phyloP scores from a whole-genome alignment of 2,888 invertebrate genomes.

The Phania funesta region DNA sequence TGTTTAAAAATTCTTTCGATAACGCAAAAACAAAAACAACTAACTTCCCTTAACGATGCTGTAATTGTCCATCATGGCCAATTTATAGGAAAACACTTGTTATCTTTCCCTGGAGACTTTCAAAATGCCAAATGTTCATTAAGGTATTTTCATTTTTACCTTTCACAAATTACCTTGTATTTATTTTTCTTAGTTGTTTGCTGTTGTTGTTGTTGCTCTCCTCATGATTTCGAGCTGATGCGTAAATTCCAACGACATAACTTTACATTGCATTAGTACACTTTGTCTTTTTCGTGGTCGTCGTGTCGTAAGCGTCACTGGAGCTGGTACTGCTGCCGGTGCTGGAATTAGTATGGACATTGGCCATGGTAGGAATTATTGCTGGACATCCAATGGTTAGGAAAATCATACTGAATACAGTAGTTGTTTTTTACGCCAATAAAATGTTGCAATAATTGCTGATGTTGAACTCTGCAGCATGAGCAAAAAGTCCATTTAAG shows the following conservation, averaged over 20 bases:
- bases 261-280: constrained; percentile 33
- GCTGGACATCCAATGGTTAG: background rate
- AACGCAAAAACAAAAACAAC: constrained; percentile 6
- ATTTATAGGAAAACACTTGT: constrained; percentile 45
- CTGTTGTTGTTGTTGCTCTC: background rate
- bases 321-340: background rate
- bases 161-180: constrained; percentile 59
- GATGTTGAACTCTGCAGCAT: constrained; percentile 58
- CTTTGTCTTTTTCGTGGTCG: background rate
- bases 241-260: constrained; percentile 58
- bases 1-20: constrained; percentile 35
- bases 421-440: constrained; percentile 58
- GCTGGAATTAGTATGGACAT: background rate
- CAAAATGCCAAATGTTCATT: constrained; percentile 53
- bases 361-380: background rate
- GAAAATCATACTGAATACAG: constrained; percentile 28
- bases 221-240: constrained; percentile 45
- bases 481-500: constrained; percentile 53
- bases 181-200: background rate
- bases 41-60: constrained; percentile 24
- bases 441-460: constrained; percentile 65
- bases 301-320: background rate
- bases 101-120: constrained; percentile 54
- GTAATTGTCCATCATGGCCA: constrained; percentile 27
- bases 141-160: constrained; percentile 52